Base-by-base conservation (phyloP, 2,797 vertebrate genomes). In the Sebastes hubbsi region DNA sequence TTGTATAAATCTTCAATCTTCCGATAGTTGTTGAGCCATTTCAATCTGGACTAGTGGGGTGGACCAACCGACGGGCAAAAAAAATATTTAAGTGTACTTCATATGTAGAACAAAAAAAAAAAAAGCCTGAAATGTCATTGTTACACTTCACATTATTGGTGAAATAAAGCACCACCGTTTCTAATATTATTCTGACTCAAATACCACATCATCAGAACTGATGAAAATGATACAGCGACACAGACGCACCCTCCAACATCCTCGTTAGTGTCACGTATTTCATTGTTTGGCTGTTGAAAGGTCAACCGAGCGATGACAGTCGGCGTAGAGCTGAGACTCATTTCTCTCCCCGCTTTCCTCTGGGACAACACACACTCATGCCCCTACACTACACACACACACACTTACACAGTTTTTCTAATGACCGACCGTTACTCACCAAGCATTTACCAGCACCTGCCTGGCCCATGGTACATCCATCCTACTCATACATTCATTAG, bases 211-310 rank as follows among this genome's bases (percentile, higher is more conserved):
- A 79, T 81, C 60, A 78, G 64, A 87, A 74, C 9, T 65, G 71
- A 77, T 88, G 77, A 81, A 72, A 83, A 77, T 14, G 29, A 80
- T 76, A 62, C 29, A 58, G 72, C 77, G 61, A 70, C 18, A 59
- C 60, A 70, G 58, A 81, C 49, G 54, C 75, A 73, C 46, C 49
- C 74, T 58, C 60, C 75, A 36, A 88, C 87, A 78, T 84, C 74
- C 80, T 91, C 78, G 77, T 88, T 91, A 87, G 82, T 70, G 82
- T 90, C 91, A 84, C 73, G 29, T 62, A 79, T 80, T 84, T 86
- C 72, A 79, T 78, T 22, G 77, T 90, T 85, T 86, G 77, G 75
- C 72, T 34, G 69, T 13, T 66, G 56, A 92, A 91, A 92, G 88
- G 88, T 93, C 91, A 89, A 71, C 62, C 11, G 8, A 75, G 10